Evolutionary conservation across 2,113 vertebrate species (phyloP), one percentile per base, ranked within the genome.

Genomic region (Pantherophis guttatus): DNA sequence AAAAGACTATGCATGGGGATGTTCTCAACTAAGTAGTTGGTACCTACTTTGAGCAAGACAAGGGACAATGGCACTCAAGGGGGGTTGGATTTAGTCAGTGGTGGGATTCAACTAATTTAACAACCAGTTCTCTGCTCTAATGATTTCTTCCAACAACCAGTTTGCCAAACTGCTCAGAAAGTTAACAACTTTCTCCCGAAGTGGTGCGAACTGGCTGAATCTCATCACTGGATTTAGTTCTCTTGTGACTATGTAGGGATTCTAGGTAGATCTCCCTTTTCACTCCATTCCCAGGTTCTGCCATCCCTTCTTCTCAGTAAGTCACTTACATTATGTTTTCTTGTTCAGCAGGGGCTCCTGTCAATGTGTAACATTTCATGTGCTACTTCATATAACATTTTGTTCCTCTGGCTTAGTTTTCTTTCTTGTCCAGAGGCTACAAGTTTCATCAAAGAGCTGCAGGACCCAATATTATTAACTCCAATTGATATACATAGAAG

Each of bases 391-490:
- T 65, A 59, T 86, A 90, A 86, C 57, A 86, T 93, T 90, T 87
- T 29, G 8, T 90, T 54, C 88, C 48, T 90, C 26, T 2, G 8
- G 55, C 52, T 86, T 90, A 86, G 55, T 90, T 90, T 90, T 65
- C 55, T 86, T 50, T 65, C 88, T 90, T 54, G 29, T 90, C n/a
- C 59, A 54, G 88, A 54, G 92, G 88, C 86, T 89, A 93, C 81
- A 87, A 26, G 75, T 93, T 65, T 81, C 48, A 65, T 59, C 92
- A 15, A 90, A 55, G 17, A 62, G 50, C 85, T 54, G n/a, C 48
- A 90, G 2, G 19, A 90, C 86, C 48, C 89, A 86, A 90, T 87
- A 65, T 90, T 90, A 87, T 93, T 93, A 93, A 93, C 81, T 93
- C 55, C 2, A 3, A 33, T 86, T 87, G 88, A 93, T 93, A 50